Conservation (phyloP, 2,888 invertebrate genomes). For the Epiblema foenella region DNA sequence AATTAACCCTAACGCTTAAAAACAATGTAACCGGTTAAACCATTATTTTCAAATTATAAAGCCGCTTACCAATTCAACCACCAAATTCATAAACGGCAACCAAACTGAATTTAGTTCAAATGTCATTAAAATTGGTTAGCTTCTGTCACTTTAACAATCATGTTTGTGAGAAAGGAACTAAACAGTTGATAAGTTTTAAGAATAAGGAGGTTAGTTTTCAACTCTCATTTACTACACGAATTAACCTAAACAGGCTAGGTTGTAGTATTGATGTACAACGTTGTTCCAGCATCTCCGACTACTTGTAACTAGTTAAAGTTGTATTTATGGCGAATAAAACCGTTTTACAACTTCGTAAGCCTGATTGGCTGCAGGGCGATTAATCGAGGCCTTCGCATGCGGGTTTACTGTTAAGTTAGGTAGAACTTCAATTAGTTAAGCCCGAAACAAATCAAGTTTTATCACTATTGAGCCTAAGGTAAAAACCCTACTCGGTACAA, state of each 20-base stretch:
- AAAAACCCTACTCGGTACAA: too few relatives aligned
- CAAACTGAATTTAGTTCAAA: too few relatives aligned
- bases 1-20: too few relatives aligned
- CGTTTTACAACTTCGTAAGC: slow-evolving; percentile 56
- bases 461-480: too few relatives aligned
- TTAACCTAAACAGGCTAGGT: not conserved
- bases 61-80: too few relatives aligned
- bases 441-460: slow-evolving; percentile 7
- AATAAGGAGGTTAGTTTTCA: not conserved
- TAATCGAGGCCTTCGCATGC: slow-evolving; percentile 42
- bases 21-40: too few relatives aligned
- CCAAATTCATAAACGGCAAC: too few relatives aligned
- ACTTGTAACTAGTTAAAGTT: slow-evolving; percentile 52
- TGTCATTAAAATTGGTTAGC: too few relatives aligned
- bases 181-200: too few relatives aligned
- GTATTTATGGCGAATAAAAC: slow-evolving; percentile 67
- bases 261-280: slow-evolving; percentile 35
- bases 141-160: too few relatives aligned
- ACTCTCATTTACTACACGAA: not conserved
- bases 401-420: slow-evolving; percentile 4
- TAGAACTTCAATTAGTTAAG: slow-evolving; percentile 8
- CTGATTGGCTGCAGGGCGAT: slow-evolving; percentile 55
- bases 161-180: too few relatives aligned
- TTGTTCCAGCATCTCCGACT: slow-evolving; percentile 48
- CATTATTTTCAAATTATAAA: too few relatives aligned